Evolutionary conservation across 2,113 vertebrate species (phyloP), one percentile per base, ranked within the genome.

Genomic region (Phalacrocorax carbo): DNA sequence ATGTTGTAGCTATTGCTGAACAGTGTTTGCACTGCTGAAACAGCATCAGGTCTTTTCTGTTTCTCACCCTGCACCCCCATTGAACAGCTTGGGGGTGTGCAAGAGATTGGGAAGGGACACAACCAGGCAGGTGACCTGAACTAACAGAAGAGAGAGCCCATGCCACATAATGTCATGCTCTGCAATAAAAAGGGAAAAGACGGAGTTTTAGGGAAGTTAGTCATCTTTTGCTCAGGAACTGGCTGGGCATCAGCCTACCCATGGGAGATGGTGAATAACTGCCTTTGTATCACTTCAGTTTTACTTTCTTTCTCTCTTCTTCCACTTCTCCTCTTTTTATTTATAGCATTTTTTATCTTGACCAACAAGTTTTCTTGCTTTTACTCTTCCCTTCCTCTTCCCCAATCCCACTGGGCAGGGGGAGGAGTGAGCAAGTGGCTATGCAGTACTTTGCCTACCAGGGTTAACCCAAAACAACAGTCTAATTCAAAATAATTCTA

Each of bases 51-150:
- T 15, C n/a, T 44, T 48, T 32, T 71, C 21, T 1, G 3, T 51
- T 82, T 82, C 54, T 70, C 44, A 20, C 5, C 68, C 26, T 8
- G 19, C 10, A 64, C 2, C 4, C 26, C 9, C 30, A 27, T 5
- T 40, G 42, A 77, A 77, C 4, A 22, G 13, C 38, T 1, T 4
- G 2, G 9, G 9, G 6, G 1, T 38, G 25, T 2, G 2, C 5
- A 34, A 60, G 11, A 57, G 9, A 6, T 6, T 70, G 61, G 13
- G 30, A 79, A 8, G 11, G 15, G 3, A 42, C 29, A 15, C 11
- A 89, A 36, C 4, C 27, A 61, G 61, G 21, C 38, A 79, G 13
- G 40, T 46, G 1, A 73, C 5, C 19, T 69, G n/a, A 90, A 61
- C 55, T 57, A 75, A 26, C 14, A 49, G 10, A 61, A 44, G 55